Conservation (phyloP, 2,113 vertebrate genomes). For the Origma solitaria region DNA sequence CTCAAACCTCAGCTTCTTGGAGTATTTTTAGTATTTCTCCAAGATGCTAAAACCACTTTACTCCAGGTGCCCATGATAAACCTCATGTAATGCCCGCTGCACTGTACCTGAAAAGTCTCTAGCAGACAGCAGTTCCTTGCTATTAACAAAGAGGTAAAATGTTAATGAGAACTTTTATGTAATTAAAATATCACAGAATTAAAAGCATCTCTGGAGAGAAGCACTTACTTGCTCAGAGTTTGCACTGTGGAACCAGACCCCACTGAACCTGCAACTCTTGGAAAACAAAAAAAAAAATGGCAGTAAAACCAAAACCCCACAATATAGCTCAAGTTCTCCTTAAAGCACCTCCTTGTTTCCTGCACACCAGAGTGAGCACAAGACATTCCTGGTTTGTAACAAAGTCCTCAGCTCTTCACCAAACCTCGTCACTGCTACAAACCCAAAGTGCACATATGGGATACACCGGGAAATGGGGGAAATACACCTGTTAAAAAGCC, state of each 20-base stretch:
- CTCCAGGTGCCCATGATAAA: conserved; percentile 11
- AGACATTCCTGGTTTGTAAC: conserved; percentile 69
- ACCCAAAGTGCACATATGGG: conserved; percentile 71
- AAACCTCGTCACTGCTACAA: conserved; percentile 61
- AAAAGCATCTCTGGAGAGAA: conserved; percentile 70
- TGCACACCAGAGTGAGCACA: conserved; percentile 66
- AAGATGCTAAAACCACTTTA: not conserved
- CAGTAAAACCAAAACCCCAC: conserved; percentile 49
- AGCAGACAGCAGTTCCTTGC: conserved; percentile 73
- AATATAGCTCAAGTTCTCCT: conserved; percentile 38
- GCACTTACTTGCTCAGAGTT: conserved; percentile 60
- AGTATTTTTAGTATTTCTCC: not conserved
- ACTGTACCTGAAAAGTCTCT: conserved; percentile 46
- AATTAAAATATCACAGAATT: conserved; percentile 69
- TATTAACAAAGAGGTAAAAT: conserved; percentile 67
- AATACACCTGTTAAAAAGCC: conserved; percentile 41
- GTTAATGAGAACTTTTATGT: conserved; percentile 61
- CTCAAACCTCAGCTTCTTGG: not conserved
- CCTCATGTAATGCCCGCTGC: conserved; percentile 64
- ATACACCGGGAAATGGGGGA: conserved; percentile 58
- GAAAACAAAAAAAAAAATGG: not conserved
- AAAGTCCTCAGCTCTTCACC: conserved; percentile 60
- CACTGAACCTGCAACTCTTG: conserved; percentile 57
- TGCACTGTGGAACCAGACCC: conserved; percentile 60
- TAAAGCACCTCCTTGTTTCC: conserved; percentile 71